Evolutionary conservation across 2,113 vertebrate species (phyloP), one percentile per base, ranked within the genome.

Genomic region (Morone saxatilis): DNA sequence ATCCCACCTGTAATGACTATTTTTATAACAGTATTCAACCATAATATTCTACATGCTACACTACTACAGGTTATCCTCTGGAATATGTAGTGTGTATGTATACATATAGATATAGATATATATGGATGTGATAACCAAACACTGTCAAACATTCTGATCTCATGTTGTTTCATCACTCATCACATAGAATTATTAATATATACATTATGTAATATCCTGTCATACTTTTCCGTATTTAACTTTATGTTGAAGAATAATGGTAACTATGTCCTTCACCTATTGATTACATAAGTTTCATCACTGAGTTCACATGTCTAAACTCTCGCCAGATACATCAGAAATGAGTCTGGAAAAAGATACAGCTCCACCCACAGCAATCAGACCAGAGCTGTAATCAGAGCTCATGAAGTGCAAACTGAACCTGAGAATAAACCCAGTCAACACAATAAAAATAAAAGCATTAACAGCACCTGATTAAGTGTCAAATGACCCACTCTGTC

Each of bases 401-500:
- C 66, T 68, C 69, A 57, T 9, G 41, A 20, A 53, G 56, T 7
- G 7, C 17, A n/a, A 51, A 10, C 47, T 41, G 7, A 68, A 65
- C 41, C 83, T 68, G 19, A 62, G 40, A 70, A 77, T 48, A 72
- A 65, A 0, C 80, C 31, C 61, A 53, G 36, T 67, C 16, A 62
- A 73, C 16, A 48, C 38, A 78, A 67, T 67, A n/a, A 57, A 76
- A 82, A 61, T 22, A 48, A 76, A 85, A 56, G 41, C 66, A 53
- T 72, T 69, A 61, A 10, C 40, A 43, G 57, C 38, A 81, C 51
- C 62, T 78, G 71, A 71, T 78, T 81, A 51, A 59, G 43, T 40
- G 54, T 78, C 38, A 78, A 86, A 83, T 84, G 45, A 89, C 75
- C 75, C 67, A 36, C 65, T 45, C 63, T 54, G 48, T n/a, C 65